These are phyloP conservation scores for Mythimna pallens DNA, from an alignment of 2,888 invertebrate genomes.

Conservation along the genomic window DNA sequence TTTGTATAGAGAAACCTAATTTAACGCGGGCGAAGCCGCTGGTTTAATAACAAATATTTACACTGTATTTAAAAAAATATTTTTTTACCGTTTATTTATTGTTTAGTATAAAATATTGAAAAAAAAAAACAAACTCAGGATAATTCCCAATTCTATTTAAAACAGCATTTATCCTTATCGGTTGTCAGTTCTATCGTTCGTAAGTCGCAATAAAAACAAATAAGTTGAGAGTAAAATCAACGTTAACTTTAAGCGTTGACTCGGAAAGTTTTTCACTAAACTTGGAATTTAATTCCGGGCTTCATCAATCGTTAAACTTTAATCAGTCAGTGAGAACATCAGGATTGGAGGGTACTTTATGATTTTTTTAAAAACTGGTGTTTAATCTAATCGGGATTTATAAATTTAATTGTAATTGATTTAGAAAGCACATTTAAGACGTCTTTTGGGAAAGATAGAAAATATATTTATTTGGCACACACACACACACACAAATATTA, in stretches of 20 bases:
- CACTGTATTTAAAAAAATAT: no score
- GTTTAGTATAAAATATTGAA: no score
- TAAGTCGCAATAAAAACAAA: constrained; percentile 42
- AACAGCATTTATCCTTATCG: background rate
- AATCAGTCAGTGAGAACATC: constrained; percentile 73
- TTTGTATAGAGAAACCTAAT: no score
- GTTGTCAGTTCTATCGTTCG: constrained; percentile 6
- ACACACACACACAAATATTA: no score
- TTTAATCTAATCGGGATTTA: constrained; percentile 14
- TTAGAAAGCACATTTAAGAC: background rate
- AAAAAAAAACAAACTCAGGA: no score
- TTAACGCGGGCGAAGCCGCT: no score
- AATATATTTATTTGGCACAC: no score
- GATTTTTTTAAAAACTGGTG: constrained; percentile 39
- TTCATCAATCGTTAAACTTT: constrained; percentile 80
- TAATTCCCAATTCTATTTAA: background rate
- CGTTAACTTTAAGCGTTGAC: constrained; percentile 75
- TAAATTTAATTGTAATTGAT: background rate
- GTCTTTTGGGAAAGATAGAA: background rate
- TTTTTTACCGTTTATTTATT: no score
- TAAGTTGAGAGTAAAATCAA: constrained; percentile 65
- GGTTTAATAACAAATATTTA: no score
- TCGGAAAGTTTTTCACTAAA: constrained; percentile 71
- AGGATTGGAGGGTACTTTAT: constrained; percentile 59
- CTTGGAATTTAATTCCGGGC: constrained; percentile 81